Evolutionary conservation across 2,113 vertebrate genomes (phyloP).

Genomic region (Prolemur simus): DNA sequence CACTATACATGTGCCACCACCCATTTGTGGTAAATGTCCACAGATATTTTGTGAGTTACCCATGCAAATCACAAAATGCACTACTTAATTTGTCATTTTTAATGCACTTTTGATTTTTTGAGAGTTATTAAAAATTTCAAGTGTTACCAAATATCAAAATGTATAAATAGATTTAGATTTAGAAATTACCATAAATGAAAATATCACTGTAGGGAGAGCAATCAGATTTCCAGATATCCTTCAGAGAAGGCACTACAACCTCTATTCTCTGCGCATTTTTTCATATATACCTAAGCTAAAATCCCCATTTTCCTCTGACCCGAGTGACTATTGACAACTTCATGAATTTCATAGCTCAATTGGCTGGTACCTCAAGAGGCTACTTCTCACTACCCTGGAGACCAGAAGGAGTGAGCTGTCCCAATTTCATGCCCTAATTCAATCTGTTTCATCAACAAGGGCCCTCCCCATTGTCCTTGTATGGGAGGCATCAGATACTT

Average conservation of each 20-base stretch:
- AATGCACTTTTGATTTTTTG: not conserved
- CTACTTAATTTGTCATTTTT: not conserved
- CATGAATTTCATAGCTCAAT: not conserved
- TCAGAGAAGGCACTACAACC: not conserved
- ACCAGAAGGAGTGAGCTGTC: not conserved
- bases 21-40: not conserved
- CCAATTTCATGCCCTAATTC: not conserved
- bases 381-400: not conserved
- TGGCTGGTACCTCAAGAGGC: not conserved
- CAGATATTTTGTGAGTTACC: not conserved
- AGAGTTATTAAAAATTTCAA: not conserved
- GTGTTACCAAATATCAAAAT: not conserved
- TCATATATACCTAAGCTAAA: not conserved
- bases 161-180: not conserved
- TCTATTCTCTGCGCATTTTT: not conserved
- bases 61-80: not conserved
- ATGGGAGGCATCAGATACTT: not conserved
- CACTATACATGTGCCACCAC: not conserved
- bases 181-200: not conserved
- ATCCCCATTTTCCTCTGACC: not conserved
- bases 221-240: not conserved
- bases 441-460: not conserved
- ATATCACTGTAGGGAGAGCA: not conserved
- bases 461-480: not conserved
- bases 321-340: not conserved